Evolutionary conservation across 2,888 invertebrate species (phyloP).

Genomic region (Synergus laeviventris): DNA sequence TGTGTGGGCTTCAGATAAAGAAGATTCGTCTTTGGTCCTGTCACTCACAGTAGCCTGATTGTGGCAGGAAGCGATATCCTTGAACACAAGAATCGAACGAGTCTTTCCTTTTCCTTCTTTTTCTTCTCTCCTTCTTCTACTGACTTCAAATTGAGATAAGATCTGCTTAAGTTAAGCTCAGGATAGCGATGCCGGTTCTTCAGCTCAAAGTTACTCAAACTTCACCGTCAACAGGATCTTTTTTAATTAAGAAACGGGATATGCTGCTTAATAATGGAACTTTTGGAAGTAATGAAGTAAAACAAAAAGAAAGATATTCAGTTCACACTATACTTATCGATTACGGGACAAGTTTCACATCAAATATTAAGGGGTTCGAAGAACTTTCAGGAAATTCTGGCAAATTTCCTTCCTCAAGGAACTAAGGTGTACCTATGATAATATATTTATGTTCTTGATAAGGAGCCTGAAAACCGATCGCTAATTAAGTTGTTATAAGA

Average conservation of each 20-base stretch:
- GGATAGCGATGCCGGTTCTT: background rate
- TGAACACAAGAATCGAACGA: slow-evolving; percentile 30
- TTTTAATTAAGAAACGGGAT: too few relatives aligned
- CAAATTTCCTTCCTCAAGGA: background rate
- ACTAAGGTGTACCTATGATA: background rate
- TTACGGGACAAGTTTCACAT: background rate
- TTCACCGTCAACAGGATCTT: background rate
- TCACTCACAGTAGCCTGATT: slow-evolving; percentile 35
- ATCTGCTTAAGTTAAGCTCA: background rate
- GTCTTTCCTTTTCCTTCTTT: background rate
- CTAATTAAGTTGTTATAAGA: background rate
- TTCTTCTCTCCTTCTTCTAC: background rate
- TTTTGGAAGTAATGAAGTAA: too few relatives aligned
- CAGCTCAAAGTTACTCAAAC: background rate
- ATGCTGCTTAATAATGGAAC: too few relatives aligned
- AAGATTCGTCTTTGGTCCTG: slow-evolving; percentile 37
- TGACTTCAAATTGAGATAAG: background rate
- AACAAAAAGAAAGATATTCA: background rate
- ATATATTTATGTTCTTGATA: slow-evolving; percentile 7
- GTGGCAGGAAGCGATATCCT: slow-evolving; percentile 26
- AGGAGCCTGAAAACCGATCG: background rate
- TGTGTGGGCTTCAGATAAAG: slow-evolving; percentile 27
- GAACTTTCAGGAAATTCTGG: slow-evolving; percentile 3
- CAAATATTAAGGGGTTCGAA: slow-evolving; percentile 14
- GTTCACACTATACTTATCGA: background rate